Conservation (phyloP, 1,140 invertebrate genomes). For the Ceratina japonica region DNA sequence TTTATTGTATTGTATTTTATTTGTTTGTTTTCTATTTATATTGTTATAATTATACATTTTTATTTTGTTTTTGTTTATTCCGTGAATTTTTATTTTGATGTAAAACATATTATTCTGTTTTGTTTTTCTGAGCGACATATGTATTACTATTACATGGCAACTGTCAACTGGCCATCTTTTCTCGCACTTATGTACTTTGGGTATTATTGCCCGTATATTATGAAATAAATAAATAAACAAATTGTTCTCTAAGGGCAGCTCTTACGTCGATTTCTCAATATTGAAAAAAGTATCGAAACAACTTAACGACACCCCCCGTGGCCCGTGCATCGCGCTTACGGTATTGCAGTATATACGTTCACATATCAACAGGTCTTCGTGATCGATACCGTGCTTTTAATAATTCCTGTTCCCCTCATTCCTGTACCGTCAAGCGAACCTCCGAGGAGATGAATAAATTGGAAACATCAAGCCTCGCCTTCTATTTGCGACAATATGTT, state of each 20-base stretch:
- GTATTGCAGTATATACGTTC: neutral
- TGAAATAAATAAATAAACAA: too few relatives aligned
- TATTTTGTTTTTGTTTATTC: too few relatives aligned
- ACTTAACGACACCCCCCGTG: conserved; percentile 14
- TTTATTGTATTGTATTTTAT: too few relatives aligned
- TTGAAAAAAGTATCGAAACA: neutral
- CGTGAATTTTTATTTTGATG: too few relatives aligned
- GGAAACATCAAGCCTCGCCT: neutral
- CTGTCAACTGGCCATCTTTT: too few relatives aligned
- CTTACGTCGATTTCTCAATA: neutral
- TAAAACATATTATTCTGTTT: too few relatives aligned
- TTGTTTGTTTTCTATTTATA: too few relatives aligned
- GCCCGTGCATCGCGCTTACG: neutral
- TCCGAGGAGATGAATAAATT: conserved; percentile 10
- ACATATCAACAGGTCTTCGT: conserved; percentile 55
- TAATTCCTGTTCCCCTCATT: conserved; percentile 44
- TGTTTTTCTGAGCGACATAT: too few relatives aligned
- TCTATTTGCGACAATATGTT: neutral
- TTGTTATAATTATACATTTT: too few relatives aligned
- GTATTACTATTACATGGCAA: too few relatives aligned
- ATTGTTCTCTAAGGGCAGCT: neutral
- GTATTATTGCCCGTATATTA: too few relatives aligned
- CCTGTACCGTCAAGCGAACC: neutral
- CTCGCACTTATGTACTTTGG: too few relatives aligned
- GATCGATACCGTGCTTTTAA: conserved; percentile 59